Evolutionary conservation across 2,888 invertebrate genomes (phyloP).

Genomic region (Synergus umbraculus): DNA sequence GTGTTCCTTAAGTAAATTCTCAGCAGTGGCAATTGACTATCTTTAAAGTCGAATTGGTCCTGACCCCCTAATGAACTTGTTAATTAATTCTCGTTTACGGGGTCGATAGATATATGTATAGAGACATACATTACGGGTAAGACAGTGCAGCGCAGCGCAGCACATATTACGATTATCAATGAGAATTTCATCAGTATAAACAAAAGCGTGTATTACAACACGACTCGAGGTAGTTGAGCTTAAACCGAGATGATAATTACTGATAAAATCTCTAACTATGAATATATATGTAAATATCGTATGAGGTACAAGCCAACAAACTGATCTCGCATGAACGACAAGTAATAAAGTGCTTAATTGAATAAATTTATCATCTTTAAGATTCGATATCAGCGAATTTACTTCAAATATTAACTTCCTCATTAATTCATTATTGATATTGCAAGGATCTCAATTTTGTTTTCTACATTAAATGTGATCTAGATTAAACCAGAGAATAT

Average conservation of each 20-base stretch:
- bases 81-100: constrained; percentile 30
- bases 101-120: not conserved
- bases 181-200: constrained; percentile 31
- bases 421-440: constrained; percentile 27
- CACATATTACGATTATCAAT: constrained; percentile 21
- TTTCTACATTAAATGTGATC: not conserved
- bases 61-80: constrained; percentile 35
- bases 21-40: constrained; percentile 29
- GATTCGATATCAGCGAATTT: not conserved
- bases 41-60: constrained; percentile 25
- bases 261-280: constrained; percentile 24
- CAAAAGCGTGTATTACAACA: constrained; percentile 24
- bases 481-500: not conserved
- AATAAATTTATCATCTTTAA: not conserved
- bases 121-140: constrained; percentile 5
- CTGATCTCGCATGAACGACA: constrained; percentile 7
- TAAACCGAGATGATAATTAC: constrained; percentile 17
- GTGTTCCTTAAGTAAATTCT: constrained; percentile 24
- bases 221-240: not conserved
- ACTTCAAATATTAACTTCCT: not conserved
- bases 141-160: not conserved
- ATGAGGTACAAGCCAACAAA: constrained; percentile 14
- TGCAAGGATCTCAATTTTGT: not conserved
- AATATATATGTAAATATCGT: not conserved
- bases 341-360: constrained; percentile 17